A percentile compares a stretch with the other conserved stretches of the same genome.
These are phyloP conservation scores for Labrus mixtus DNA, from an alignment of 2,113 vertebrate species.

Conservation along the genomic window DNA sequence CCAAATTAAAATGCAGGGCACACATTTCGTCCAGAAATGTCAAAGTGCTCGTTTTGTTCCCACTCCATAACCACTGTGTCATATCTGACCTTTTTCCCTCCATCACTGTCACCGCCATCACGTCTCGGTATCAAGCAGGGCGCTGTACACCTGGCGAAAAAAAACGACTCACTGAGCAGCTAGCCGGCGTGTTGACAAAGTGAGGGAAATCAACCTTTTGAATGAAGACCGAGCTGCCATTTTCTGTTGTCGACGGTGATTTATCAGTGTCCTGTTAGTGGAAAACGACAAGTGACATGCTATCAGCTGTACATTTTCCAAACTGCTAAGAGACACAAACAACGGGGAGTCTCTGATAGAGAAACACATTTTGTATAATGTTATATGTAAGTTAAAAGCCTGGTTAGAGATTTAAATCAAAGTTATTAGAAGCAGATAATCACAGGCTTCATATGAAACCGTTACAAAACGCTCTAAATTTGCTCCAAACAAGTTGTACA, in stretches of 20 bases:
- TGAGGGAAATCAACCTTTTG: constrained; percentile 59
- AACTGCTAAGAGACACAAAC: constrained; percentile 32
- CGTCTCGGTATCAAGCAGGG: constrained; percentile 62
- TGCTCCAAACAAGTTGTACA: too few species aligned
- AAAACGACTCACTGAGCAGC: constrained; percentile 50
- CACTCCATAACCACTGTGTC: constrained; percentile 58
- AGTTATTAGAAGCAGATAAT: too few species aligned
- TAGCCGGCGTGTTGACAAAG: constrained; percentile 58
- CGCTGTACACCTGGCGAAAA: constrained; percentile 63
- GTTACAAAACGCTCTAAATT: too few species aligned
- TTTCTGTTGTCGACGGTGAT: constrained; percentile 62
- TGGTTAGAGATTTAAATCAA: too few species aligned
- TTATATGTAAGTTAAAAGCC: neutral
- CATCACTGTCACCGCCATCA: constrained; percentile 72
- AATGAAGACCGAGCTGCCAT: constrained; percentile 65
- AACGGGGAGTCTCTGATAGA: constrained; percentile 12
- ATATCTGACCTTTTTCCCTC: constrained; percentile 80
- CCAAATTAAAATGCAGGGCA: constrained; percentile 53
- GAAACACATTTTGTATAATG: constrained; percentile 3
- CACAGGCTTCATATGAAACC: too few species aligned
- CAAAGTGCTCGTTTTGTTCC: constrained; percentile 62
- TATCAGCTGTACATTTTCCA: constrained; percentile 32
- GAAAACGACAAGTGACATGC: constrained; percentile 41
- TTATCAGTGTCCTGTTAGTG: constrained; percentile 54
- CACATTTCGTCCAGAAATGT: constrained; percentile 64